Evolutionary conservation across 2,888 invertebrate species (phyloP).

Genomic region (Glaucopsyche alexis): DNA sequence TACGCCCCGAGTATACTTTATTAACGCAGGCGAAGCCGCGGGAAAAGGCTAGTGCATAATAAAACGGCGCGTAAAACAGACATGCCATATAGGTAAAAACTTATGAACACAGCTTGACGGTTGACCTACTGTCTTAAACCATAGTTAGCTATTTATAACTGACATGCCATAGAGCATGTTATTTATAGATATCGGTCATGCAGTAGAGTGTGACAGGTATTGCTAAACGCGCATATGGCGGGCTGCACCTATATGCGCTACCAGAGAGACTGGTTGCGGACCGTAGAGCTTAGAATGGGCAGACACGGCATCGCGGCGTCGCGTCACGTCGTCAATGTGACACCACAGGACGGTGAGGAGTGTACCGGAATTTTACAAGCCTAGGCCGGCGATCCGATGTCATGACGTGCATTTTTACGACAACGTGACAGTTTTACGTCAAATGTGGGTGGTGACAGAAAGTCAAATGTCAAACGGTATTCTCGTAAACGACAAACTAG

Average conservation of each 20-base stretch:
- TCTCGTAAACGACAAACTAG: too few relatives aligned
- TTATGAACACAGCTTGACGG: not conserved
- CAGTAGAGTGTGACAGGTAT: slow-evolving; percentile 37
- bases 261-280: slow-evolving; percentile 50
- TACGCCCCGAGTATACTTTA: too few relatives aligned
- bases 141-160: not conserved
- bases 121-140: not conserved
- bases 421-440: too few relatives aligned
- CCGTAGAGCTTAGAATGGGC: not conserved
- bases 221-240: slow-evolving; percentile 43
- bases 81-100: not conserved
- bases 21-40: too few relatives aligned
- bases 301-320: not conserved
- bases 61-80: not conserved
- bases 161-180: slow-evolving; percentile 13
- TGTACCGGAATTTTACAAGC: too few relatives aligned
- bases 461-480: too few relatives aligned
- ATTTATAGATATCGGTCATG: not conserved
- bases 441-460: too few relatives aligned
- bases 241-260: slow-evolving; percentile 40
- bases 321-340: not conserved
- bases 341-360: too few relatives aligned
- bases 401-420: too few relatives aligned
- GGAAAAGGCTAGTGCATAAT: too few relatives aligned
- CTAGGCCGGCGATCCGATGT: too few relatives aligned